Conservation (phyloP, 2,888 invertebrate species). For the Gryllus longicercus region DNA sequence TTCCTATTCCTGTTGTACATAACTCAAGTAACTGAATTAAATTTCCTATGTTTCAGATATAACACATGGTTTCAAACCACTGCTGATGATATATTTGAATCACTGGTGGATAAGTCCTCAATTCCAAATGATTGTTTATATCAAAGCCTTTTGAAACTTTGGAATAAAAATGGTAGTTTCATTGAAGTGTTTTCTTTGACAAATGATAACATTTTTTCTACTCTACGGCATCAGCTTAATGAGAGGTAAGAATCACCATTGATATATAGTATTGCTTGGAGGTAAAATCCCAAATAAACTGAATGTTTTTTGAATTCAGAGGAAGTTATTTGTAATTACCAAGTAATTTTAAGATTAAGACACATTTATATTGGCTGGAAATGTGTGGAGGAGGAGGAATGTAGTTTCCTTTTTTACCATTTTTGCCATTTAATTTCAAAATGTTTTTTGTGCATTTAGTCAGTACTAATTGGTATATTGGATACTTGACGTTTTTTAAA, state of each 20-base stretch:
- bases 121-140: background rate
- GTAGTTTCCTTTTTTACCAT: too few relatives aligned
- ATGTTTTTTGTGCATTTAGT: too few relatives aligned
- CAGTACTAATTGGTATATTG: too few relatives aligned
- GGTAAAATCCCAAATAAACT: background rate
- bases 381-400: too few relatives aligned
- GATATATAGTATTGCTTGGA: background rate
- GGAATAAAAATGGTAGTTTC: background rate
- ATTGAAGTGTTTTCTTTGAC: background rate
- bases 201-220: background rate
- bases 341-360: too few relatives aligned
- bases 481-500: too few relatives aligned
- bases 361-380: too few relatives aligned
- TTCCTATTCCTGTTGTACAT: too few relatives aligned
- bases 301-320: background rate
- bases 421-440: too few relatives aligned
- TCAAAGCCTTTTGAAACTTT: background rate
- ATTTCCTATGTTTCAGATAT: slow-evolving; percentile 29
- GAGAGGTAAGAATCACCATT: background rate
- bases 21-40: background rate
- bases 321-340: background rate
- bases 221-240: background rate
- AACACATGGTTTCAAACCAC: slow-evolving; percentile 20
- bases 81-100: background rate
- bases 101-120: background rate